These are phyloP conservation scores for Ammodytes marinus DNA, from an alignment of 2,113 vertebrate genomes.

Conservation along the genomic window DNA sequence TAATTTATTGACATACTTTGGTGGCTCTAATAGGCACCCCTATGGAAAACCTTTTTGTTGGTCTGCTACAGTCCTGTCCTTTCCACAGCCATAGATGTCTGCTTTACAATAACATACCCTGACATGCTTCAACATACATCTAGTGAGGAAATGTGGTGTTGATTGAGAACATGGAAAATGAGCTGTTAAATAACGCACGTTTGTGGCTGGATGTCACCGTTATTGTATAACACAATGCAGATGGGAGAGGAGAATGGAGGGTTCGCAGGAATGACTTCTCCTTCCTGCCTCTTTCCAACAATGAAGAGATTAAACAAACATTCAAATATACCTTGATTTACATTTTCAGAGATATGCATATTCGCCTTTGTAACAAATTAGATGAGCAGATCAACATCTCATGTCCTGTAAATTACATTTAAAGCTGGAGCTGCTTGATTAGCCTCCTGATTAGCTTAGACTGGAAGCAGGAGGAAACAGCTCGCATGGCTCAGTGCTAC, in stretches of 20 bases:
- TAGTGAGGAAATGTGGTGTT: slow-evolving; percentile 26
- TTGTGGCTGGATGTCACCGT: slow-evolving; percentile 35
- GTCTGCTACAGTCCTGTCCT: slow-evolving; percentile 8
- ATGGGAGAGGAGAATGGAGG: slow-evolving; percentile 5
- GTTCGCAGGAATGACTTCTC: slow-evolving; percentile 16
- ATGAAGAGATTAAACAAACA: slow-evolving; percentile 17
- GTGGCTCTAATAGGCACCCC: slow-evolving; percentile 45
- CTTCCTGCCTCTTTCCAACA: slow-evolving; percentile 1
- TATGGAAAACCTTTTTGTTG: slow-evolving; percentile 45
- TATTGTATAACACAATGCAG: slow-evolving; percentile 61
- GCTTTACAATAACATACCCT: slow-evolving; percentile 66
- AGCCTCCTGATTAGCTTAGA: neutral
- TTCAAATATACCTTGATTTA: neutral
- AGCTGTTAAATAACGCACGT: slow-evolving; percentile 42
- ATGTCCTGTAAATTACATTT: neutral
- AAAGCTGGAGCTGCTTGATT: neutral
- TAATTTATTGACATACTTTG: slow-evolving; percentile 65
- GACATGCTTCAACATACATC: slow-evolving; percentile 64
- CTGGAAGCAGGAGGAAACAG: neutral
- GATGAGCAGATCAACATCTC: neutral
- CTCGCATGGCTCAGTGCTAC: too few species aligned
- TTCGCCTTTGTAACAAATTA: too few species aligned
- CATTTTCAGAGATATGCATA: too few species aligned
- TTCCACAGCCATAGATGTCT: neutral
- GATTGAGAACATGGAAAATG: slow-evolving; percentile 32